Evolutionary conservation across 2,888 invertebrate species (phyloP), one percentile per base, ranked within the genome.

Genomic region (Glaucopsyche alexis): DNA sequence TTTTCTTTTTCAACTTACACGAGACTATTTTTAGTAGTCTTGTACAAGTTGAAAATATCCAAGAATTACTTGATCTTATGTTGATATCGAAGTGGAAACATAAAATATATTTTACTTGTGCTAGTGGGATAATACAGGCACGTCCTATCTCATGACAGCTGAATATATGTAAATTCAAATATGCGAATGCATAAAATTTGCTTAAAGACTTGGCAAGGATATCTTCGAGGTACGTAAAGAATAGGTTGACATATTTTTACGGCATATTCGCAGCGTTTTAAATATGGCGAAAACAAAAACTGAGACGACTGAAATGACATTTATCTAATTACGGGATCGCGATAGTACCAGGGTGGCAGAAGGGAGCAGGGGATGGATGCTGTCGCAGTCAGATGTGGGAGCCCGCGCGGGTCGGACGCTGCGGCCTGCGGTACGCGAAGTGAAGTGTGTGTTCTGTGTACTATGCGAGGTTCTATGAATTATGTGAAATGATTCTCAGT

Each of bases 291-390:
- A 84, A 82, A 78, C 78, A 85, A 80, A 81, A 82, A 82, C 79
- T 84, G 83, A 88, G 87, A 89, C 88, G 87, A 88, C 87, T 90
- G 86, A 87, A 87, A 88, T 90, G 90, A 90, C 91, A 91, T 90
- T 91, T 89, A 91, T 92, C 91, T 92, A 91, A 92, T 92, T 92
- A 92, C 85, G 87, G 86, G 82, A 88, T 88, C 88, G 89, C 87
- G 91, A 90, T 90, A 89, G 7, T 42, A 7, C 87, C 85, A 84
- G 84, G 79, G 80, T 80, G 84, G 83, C 83, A 80, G 77, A 78
- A 78, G 82, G 78, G 66, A n/a, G 66, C 7, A 66, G 72, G 47
- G 72, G 72, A 81, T 85, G 81, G 83, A 85, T 86, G 85, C 29
- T 29, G 29, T 81, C 87, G 84, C 90, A 91, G 91, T 91, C 83